phyloP scores from a whole-genome alignment of 2,113 vertebrate genomes.

The Platanista minor region DNA sequence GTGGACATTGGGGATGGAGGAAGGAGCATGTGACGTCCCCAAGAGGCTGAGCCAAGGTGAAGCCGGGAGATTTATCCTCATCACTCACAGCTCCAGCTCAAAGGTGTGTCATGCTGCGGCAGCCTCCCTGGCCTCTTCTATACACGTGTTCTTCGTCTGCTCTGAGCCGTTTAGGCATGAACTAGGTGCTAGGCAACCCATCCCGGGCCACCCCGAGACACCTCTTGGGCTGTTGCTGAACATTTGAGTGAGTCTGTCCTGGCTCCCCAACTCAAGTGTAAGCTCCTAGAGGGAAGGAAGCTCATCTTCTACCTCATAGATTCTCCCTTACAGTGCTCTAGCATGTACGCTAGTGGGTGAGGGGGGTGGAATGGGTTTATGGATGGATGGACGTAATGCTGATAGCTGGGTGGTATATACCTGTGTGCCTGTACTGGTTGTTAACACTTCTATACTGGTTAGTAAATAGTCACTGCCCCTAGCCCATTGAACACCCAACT shows the following conservation, averaged over 20 bases:
- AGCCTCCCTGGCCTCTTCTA: background rate
- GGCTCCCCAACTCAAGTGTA: background rate
- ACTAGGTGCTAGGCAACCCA: background rate
- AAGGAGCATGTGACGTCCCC: background rate
- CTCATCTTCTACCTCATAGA: background rate
- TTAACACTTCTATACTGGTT: background rate
- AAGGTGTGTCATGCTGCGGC: background rate
- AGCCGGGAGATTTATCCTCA: background rate
- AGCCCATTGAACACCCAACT: background rate
- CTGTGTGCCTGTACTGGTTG: background rate
- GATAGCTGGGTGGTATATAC: background rate
- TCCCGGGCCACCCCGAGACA: background rate
- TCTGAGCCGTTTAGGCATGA: background rate
- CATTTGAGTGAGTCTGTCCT: background rate
- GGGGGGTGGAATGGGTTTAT: background rate
- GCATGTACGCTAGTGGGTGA: background rate
- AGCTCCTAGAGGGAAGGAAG: background rate
- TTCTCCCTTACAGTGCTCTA: background rate
- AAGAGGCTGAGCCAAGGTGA: background rate
- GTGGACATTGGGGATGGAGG: background rate
- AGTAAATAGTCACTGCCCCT: background rate
- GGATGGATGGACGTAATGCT: too few relatives aligned
- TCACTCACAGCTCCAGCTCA: background rate
- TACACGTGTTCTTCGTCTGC: background rate
- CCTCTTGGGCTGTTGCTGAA: background rate